Conservation (phyloP, 2,888 invertebrate genomes). For the Bhutanitis thaidina region DNA sequence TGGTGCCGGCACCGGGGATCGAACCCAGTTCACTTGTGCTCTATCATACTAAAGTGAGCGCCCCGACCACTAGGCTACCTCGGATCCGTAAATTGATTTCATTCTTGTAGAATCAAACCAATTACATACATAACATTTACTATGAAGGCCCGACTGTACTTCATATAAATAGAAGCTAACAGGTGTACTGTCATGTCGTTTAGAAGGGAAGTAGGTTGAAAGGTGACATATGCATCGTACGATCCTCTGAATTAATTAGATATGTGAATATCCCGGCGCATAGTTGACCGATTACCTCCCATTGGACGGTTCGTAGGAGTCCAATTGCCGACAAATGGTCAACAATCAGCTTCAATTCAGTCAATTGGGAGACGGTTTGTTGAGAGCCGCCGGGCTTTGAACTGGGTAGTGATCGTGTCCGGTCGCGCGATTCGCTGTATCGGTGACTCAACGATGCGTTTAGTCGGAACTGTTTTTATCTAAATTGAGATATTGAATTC, state of each 20-base stretch:
- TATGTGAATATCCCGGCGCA: slow-evolving; percentile 64
- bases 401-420: slow-evolving; percentile 26
- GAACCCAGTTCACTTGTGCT: no score
- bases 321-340: slow-evolving; percentile 71
- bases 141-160: slow-evolving; percentile 6
- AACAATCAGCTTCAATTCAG: slow-evolving; percentile 72
- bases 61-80: no score
- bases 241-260: slow-evolving; percentile 62
- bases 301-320: slow-evolving; percentile 38
- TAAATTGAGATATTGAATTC: neutral
- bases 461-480: neutral
- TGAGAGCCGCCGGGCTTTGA: slow-evolving; percentile 22
- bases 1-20: no score
- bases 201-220: slow-evolving; percentile 22
- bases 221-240: slow-evolving; percentile 36
- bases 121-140: no score
- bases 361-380: slow-evolving; percentile 55
- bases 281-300: slow-evolving; percentile 50
- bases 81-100: no score
- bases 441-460: slow-evolving; percentile 6
- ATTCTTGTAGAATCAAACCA: no score
- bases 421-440: slow-evolving; percentile 20
- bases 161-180: slow-evolving; percentile 4
- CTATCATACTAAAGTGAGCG: no score
- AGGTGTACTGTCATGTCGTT: neutral